phyloP scores from a whole-genome alignment of 2,113 vertebrate species.

The Coptodon bakossiorum region DNA sequence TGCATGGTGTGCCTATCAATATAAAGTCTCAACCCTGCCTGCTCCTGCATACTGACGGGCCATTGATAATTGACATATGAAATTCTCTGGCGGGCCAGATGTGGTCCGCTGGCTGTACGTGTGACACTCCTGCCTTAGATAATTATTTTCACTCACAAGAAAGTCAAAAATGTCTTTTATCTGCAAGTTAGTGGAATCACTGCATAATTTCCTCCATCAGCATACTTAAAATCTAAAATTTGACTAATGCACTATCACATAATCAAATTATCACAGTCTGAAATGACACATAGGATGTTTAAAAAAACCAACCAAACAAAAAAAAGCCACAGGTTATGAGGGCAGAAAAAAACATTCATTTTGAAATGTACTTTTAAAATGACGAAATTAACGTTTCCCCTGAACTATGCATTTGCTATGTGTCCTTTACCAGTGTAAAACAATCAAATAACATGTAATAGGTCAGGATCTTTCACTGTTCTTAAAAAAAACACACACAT shows the following conservation, averaged over 20 bases:
- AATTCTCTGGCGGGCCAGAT: background rate
- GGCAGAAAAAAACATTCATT: constrained; percentile 8
- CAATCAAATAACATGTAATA: background rate
- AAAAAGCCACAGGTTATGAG: background rate
- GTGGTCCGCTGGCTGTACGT: background rate
- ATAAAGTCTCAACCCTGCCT: background rate
- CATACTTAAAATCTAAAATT: background rate
- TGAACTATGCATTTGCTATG: background rate
- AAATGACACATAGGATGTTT: background rate
- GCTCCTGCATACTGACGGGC: background rate
- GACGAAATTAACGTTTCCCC: background rate
- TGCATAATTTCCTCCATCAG: background rate
- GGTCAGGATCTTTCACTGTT: background rate
- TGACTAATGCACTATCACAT: background rate
- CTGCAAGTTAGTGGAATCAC: background rate
- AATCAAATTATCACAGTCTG: background rate
- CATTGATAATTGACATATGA: background rate
- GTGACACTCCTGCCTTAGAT: background rate
- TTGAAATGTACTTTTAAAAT: background rate
- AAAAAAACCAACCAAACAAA: background rate
- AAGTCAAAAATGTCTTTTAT: background rate
- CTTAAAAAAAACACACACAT: background rate
- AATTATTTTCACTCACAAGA: background rate
- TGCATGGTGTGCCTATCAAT: background rate
- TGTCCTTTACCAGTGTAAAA: background rate